A percentile compares a stretch with the other conserved stretches of the same genome.
These are phyloP conservation scores for Oreochromis niloticus DNA, from an alignment of 2,113 vertebrate species.

Conservation along the genomic window DNA sequence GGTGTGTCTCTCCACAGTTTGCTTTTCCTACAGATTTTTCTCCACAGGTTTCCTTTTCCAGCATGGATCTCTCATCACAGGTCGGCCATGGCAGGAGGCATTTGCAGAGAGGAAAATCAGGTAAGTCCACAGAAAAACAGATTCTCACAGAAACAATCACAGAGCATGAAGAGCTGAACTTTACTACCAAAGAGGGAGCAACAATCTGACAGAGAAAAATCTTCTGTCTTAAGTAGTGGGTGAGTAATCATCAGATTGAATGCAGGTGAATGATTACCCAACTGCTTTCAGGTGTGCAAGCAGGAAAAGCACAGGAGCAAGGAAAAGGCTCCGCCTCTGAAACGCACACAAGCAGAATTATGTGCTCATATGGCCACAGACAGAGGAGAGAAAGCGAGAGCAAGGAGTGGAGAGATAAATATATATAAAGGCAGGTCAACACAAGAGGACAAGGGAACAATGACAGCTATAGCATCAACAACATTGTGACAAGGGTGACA, in stretches of 20 bases:
- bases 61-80: not conserved
- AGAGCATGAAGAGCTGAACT: not conserved
- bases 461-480: not conserved
- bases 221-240: not conserved
- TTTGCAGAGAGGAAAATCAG: not conserved
- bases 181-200: not conserved
- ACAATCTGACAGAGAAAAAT: rapidly evolving
- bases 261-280: rapidly evolving
- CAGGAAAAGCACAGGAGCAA: not conserved
- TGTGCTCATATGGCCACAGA: not conserved
- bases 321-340: not conserved
- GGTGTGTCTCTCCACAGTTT: not conserved
- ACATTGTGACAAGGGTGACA: not conserved
- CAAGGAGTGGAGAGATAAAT: not conserved
- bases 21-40: not conserved
- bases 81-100: not conserved
- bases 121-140: not conserved
- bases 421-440: not conserved
- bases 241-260: not conserved
- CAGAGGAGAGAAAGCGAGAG: not conserved
- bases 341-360: not conserved
- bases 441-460: not conserved
- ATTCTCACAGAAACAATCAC: rapidly evolving
- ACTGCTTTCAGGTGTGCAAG: not conserved
- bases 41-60: not conserved